These are phyloP conservation scores for Phyto melanocephala DNA, from an alignment of 2,888 invertebrate genomes.

Conservation along the genomic window DNA sequence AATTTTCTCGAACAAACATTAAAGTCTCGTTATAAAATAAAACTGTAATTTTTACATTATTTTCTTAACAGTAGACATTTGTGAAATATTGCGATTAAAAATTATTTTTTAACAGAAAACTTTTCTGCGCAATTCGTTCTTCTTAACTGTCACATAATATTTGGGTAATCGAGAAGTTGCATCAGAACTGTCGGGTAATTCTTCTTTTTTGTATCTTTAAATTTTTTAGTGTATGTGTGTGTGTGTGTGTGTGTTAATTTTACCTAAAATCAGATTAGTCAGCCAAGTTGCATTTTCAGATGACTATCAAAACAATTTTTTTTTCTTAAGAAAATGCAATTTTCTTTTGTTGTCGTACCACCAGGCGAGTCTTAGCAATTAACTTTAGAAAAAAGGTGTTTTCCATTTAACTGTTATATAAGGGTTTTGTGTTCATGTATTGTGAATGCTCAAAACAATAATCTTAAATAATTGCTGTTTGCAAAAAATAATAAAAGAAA, in stretches of 20 bases:
- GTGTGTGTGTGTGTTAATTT: slow-evolving; percentile 7
- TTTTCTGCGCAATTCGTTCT: no score
- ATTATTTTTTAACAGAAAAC: no score
- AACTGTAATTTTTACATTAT: no score
- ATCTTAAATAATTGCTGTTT: slow-evolving; percentile 55
- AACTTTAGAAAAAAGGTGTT: slow-evolving; percentile 59
- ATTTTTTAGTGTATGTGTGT: no score
- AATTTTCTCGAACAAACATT: no score
- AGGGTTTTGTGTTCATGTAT: slow-evolving; percentile 36
- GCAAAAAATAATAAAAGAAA: slow-evolving; percentile 28
- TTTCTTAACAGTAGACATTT: no score
- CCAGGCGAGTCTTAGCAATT: slow-evolving; percentile 57
- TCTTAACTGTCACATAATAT: no score
- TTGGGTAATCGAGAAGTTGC: no score
- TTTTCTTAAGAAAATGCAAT: background rate
- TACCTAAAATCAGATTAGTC: slow-evolving; percentile 59
- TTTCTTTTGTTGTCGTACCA: slow-evolving; percentile 17
- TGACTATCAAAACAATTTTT: slow-evolving; percentile 35
- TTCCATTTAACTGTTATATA: slow-evolving; percentile 51
- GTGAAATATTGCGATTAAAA: no score
- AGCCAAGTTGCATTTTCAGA: slow-evolving; percentile 28
- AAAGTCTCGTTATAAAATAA: no score
- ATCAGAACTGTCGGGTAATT: background rate
- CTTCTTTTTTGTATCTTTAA: no score
- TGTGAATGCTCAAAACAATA: slow-evolving; percentile 13